phyloP scores from a whole-genome alignment of 2,113 vertebrate genomes.

The Aphyosemion australe region DNA sequence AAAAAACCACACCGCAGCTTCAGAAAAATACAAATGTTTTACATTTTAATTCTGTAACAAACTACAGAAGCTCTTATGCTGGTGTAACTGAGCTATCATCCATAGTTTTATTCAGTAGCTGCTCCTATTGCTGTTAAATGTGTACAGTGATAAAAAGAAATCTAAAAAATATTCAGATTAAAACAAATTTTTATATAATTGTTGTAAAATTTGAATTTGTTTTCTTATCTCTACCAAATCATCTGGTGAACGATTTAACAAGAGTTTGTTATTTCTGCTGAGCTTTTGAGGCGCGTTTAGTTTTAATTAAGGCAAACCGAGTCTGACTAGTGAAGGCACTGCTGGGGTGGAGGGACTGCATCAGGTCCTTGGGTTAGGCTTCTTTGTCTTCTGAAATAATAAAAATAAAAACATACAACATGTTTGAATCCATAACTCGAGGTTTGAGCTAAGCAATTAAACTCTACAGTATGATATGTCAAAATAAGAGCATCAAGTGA shows the following conservation, averaged over 20 bases:
- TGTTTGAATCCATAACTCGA: too few species aligned
- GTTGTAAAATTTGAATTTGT: too few species aligned
- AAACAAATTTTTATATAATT: too few species aligned
- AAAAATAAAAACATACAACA: not conserved
- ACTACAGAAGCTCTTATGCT: constrained; percentile 10
- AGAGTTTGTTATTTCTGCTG: too few species aligned
- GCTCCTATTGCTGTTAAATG: not conserved
- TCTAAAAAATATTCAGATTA: not conserved
- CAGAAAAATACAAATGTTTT: constrained; percentile 25
- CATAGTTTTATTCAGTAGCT: constrained; percentile 13
- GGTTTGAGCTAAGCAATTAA: too few species aligned
- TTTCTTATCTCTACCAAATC: too few species aligned
- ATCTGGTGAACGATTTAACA: too few species aligned
- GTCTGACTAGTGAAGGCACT: constrained; percentile 55
- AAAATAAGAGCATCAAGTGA: too few species aligned
- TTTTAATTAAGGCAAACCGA: constrained; percentile 48
- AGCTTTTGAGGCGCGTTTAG: constrained; percentile 17
- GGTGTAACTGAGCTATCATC: not conserved
- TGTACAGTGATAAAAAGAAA: not conserved
- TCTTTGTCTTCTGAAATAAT: constrained; percentile 51
- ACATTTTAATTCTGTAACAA: constrained; percentile 27
- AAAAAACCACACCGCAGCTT: constrained; percentile 16
- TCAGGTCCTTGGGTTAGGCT: constrained; percentile 5
- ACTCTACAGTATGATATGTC: too few species aligned
- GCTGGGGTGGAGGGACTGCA: constrained; percentile 14